A percentile compares a stretch with the other conserved stretches of the same genome.
Conservation (phyloP, 2,113 vertebrate species). For the Diphyllodes magnificus region DNA sequence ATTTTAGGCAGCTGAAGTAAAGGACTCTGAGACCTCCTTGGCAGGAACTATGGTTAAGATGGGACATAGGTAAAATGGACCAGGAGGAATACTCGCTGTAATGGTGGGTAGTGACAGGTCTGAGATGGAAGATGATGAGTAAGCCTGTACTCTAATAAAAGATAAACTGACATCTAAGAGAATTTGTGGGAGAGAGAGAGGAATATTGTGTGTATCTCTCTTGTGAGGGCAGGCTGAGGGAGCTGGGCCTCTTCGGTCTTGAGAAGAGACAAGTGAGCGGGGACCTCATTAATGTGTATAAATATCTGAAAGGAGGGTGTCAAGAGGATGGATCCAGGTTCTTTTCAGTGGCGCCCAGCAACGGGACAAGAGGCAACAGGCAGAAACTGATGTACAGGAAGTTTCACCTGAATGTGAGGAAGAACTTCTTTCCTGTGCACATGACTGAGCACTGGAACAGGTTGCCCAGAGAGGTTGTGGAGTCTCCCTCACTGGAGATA, state of each 20-base stretch:
- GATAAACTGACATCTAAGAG: neutral
- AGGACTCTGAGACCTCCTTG: neutral
- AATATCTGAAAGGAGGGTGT: neutral
- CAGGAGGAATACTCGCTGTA: neutral
- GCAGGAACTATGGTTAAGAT: neutral
- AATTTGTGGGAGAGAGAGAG: neutral
- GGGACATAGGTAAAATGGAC: neutral
- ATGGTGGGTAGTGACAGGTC: neutral
- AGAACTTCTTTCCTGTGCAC: neutral
- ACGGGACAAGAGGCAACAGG: fast-evolving
- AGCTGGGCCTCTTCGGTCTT: neutral
- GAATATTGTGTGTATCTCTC: neutral
- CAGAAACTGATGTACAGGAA: neutral
- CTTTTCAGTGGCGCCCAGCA: neutral
- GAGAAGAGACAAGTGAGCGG: neutral
- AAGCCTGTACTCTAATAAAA: neutral
- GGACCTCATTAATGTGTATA: neutral
- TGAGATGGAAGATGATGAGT: neutral
- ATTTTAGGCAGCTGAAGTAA: neutral
- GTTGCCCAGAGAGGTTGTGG: neutral
- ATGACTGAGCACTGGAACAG: neutral
- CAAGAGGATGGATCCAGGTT: neutral
- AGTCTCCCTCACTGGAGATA: neutral
- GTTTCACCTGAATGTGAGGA: neutral
- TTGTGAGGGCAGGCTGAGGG: neutral